Evolutionary conservation across 2,888 invertebrate genomes (phyloP).

Genomic region (Caenorhabditis sp.): DNA sequence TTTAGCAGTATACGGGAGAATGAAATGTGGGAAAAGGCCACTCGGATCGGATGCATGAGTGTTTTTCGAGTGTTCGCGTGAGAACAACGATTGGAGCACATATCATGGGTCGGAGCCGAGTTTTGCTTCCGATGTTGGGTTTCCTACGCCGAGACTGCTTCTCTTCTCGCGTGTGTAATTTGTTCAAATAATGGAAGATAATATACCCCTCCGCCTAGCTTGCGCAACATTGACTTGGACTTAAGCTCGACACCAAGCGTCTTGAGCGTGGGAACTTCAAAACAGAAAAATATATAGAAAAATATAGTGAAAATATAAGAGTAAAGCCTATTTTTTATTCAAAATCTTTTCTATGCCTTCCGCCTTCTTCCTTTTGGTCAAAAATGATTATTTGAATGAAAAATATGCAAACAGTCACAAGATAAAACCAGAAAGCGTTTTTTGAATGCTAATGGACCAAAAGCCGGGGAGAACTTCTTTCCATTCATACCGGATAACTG

Average conservation of each 20-base stretch:
- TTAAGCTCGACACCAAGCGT: constrained; percentile 20
- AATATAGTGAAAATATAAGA: constrained; percentile 52
- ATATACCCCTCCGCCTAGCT: constrained; percentile 27
- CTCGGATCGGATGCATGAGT: constrained; percentile 22
- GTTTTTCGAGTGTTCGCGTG: constrained; percentile 66
- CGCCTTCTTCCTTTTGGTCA: background rate
- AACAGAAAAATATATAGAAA: constrained; percentile 48
- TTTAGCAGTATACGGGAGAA: constrained; percentile 30
- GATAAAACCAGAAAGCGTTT: background rate
- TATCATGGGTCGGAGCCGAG: constrained; percentile 39
- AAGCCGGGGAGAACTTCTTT: constrained; percentile 37
- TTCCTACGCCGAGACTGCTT: constrained; percentile 30
- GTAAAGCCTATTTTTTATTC: constrained; percentile 52
- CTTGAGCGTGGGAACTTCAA: constrained; percentile 42
- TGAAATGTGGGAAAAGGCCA: constrained; percentile 10
- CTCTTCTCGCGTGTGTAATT: constrained; percentile 62
- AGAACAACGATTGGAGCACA: constrained; percentile 51
- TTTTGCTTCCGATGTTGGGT: constrained; percentile 21
- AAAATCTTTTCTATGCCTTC: constrained; percentile 15
- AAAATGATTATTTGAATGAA: background rate
- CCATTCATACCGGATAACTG: constrained; percentile 58
- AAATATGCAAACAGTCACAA: background rate
- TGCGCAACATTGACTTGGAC: constrained; percentile 37
- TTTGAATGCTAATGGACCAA: constrained; percentile 23
- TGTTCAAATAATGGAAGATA: constrained; percentile 63